Percentiles rank a stretch among this genome's conserved stretches.
Evolutionary conservation across 2,113 vertebrate genomes (phyloP).

Genomic region (Notarius lentiginosus): DNA sequence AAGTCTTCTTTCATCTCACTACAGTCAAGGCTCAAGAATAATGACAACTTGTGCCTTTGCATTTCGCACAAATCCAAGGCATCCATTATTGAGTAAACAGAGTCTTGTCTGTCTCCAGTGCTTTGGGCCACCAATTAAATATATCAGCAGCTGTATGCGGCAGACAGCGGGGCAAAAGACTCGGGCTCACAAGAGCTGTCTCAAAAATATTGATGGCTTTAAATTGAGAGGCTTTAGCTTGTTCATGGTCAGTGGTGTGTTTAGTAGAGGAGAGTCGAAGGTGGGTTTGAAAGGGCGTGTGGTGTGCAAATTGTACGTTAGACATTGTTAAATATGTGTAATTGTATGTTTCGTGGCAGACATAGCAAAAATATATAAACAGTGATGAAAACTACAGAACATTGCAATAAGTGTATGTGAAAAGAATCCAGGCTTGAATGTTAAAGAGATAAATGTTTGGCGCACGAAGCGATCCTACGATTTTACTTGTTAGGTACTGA

Average conservation of each 20-base stretch:
- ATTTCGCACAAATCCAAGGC: conserved; percentile 68
- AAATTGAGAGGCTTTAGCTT: conserved; percentile 77
- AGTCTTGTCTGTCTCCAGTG: conserved; percentile 73
- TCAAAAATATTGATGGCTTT: conserved; percentile 75
- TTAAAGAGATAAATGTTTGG: not conserved
- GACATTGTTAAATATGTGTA: conserved; percentile 65
- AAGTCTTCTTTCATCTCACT: conserved; percentile 43
- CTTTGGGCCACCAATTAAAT: conserved; percentile 79
- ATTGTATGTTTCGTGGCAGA: conserved; percentile 63
- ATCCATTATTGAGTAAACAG: conserved; percentile 77
- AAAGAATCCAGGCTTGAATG: conserved; percentile 3
- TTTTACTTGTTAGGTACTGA: conserved; percentile 4
- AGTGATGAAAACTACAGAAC: conserved; percentile 8
- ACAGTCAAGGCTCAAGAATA: conserved; percentile 52
- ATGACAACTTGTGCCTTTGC: conserved; percentile 59
- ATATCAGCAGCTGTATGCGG: conserved; percentile 60
- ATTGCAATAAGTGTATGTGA: not conserved
- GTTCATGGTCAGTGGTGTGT: conserved; percentile 67
- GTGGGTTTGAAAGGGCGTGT: conserved; percentile 44
- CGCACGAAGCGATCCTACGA: not conserved
- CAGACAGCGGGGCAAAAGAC: conserved; percentile 31
- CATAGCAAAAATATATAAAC: conserved; percentile 55
- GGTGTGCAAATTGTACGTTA: conserved; percentile 67
- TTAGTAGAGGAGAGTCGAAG: conserved; percentile 57
- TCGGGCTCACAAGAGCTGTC: conserved; percentile 63